Base-by-base conservation (phyloP, 2,888 invertebrate genomes). In the Hirtodrosophila alboralis region DNA sequence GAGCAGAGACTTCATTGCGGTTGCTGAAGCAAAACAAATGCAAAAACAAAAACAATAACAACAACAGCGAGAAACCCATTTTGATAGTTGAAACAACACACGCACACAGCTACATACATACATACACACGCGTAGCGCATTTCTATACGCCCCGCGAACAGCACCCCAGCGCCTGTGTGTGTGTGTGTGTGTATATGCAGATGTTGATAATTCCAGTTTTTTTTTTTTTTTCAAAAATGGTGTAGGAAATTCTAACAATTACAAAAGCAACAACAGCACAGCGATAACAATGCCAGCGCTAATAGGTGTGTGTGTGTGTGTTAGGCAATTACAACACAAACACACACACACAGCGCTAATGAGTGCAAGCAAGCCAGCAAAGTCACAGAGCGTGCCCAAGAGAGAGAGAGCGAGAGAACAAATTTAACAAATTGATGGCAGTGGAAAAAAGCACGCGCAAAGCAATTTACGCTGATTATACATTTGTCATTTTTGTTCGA, bases 401-500 rank as follows among this genome's bases (percentile, higher is more conserved):
- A 18, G 18, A 18, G 69, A 51, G 54, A 47, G 49, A 43, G 54
- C 48, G 63, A 61, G 51, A 41, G 44, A 18, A 18, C 16, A 37
- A 27, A 36, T 33, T 37, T 52, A 63, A 18, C 53, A 70, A 67
- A 62, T 66, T 68, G 53, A 64, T 59, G 47, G 31, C 59, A 54
- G 59, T 69, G 34, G 34, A 65, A 65, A 63, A 81, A 79, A 79
- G 79, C 77, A 66, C 78, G 78, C 83, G 79, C 79, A 78, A 62
- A 74, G 80, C 67, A 77, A 77, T 77, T 73, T 75, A 70, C 68
- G 70, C 74, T 79, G 64, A 83, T 83, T 83, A 83, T 74, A 63
- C 74, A 83, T 79, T 83, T 83, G 75, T 86, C 75, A 84, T 79
- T 81, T 85, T 81, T 71, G 57, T 69, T 66, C 51, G 54, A 69